Evolutionary conservation across 2,888 invertebrate genomes (phyloP).

Genomic region (Stomorhina lunata): DNA sequence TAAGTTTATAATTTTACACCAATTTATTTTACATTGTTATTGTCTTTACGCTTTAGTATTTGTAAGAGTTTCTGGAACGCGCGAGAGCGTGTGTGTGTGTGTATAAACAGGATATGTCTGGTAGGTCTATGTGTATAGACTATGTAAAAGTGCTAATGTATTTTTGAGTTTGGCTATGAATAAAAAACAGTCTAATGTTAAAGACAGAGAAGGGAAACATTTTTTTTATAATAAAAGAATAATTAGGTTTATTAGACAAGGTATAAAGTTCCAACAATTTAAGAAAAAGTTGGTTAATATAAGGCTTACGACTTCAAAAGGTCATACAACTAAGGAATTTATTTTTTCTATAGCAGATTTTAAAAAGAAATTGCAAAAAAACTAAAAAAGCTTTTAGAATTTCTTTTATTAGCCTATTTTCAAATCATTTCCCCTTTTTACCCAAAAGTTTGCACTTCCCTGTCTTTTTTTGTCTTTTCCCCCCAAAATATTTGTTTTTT

Average conservation of each 20-base stretch:
- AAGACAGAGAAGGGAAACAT: not conserved
- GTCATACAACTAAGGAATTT: too few relatives aligned
- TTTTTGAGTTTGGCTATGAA: not conserved
- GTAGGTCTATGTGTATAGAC: not conserved
- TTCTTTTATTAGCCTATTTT: too few relatives aligned
- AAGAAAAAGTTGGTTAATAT: too few relatives aligned
- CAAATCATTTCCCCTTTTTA: not conserved
- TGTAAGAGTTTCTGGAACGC: not conserved
- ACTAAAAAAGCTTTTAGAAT: too few relatives aligned
- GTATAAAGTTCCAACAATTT: too few relatives aligned
- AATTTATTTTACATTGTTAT: conserved; percentile 57
- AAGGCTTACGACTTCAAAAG: too few relatives aligned
- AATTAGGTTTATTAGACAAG: too few relatives aligned
- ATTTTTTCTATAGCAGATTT: too few relatives aligned
- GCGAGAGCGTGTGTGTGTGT: not conserved
- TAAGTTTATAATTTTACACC: conserved; percentile 59
- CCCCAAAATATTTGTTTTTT: too few relatives aligned
- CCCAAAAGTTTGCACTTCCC: not conserved
- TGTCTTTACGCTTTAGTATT: conserved; percentile 13
- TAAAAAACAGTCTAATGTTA: not conserved
- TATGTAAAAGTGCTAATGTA: not conserved
- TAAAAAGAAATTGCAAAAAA: too few relatives aligned
- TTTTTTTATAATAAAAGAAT: too few relatives aligned
- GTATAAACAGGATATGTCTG: too few relatives aligned
- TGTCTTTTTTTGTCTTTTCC: not conserved